Conservation (phyloP, 2,113 vertebrate genomes). For the Bubo bubo region DNA sequence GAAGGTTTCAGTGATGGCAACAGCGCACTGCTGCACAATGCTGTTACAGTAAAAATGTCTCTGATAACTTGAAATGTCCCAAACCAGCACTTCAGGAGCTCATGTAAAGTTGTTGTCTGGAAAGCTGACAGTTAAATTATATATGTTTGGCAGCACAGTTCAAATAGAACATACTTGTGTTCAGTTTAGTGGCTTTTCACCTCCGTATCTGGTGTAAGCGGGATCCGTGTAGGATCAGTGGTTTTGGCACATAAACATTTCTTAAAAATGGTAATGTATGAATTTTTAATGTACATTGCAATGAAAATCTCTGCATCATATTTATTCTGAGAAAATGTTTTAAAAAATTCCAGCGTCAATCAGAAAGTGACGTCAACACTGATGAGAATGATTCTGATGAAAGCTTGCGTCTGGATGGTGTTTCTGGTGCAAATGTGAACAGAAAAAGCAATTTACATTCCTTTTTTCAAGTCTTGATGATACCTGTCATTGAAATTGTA, state of each 20-base stretch:
- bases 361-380: not conserved
- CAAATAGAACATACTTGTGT: no score
- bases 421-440: not conserved
- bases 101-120: not conserved
- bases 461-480: not conserved
- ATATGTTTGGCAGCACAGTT: not conserved
- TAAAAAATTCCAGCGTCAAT: not conserved
- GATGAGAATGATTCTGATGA: not conserved
- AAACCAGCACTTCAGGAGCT: not conserved
- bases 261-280: not conserved
- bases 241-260: not conserved
- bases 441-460: not conserved
- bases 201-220: rapidly evolving
- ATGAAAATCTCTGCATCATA: not conserved
- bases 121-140: not conserved
- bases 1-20: not conserved
- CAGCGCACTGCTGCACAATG: not conserved
- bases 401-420: not conserved
- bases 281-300: not conserved
- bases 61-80: not conserved
- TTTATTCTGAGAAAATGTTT: not conserved
- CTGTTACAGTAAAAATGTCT: not conserved
- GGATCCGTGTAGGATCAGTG: not conserved
- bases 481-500: not conserved
- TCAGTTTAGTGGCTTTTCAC: not conserved